These are phyloP conservation scores for Schizopygopsis pylzovi DNA, from an alignment of 2,797 vertebrate genomes.

Conservation along the genomic window DNA sequence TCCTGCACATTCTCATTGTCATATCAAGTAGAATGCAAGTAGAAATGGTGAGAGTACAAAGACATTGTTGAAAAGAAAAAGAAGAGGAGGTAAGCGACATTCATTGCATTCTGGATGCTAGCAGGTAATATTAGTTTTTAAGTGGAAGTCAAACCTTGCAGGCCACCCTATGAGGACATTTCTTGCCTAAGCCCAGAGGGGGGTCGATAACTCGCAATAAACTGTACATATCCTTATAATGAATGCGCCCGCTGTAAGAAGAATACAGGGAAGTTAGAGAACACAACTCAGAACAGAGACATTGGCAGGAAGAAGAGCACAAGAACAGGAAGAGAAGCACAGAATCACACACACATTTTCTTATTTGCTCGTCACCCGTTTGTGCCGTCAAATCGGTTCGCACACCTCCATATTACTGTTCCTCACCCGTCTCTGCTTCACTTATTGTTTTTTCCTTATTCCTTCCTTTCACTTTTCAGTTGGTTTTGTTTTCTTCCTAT, in stretches of 20 bases:
- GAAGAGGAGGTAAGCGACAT: slow-evolving; percentile 77
- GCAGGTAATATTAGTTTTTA: slow-evolving; percentile 75
- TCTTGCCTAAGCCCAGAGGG: slow-evolving; percentile 98
- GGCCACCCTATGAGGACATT: slow-evolving; percentile 99
- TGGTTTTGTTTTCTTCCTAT: neutral
- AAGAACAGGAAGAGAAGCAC: slow-evolving; percentile 59
- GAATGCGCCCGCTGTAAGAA: slow-evolving; percentile 97
- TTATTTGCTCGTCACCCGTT: slow-evolving; percentile 57
- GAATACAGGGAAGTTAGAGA: slow-evolving; percentile 87
- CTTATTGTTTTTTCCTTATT: neutral
- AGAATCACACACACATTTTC: slow-evolving; percentile 57
- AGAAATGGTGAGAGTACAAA: slow-evolving; percentile 65
- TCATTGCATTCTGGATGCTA: slow-evolving; percentile 81
- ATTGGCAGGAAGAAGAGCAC: slow-evolving; percentile 58
- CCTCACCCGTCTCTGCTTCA: neutral
- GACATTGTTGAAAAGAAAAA: slow-evolving; percentile 55
- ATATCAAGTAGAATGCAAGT: slow-evolving; percentile 69
- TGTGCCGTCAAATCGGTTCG: slow-evolving; percentile 25
- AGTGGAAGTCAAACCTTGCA: slow-evolving; percentile 94
- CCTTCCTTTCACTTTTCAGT: neutral
- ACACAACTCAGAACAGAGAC: slow-evolving; percentile 62
- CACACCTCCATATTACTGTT: neutral
- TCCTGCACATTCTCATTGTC: slow-evolving; percentile 78
- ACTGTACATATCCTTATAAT: slow-evolving; percentile 99
- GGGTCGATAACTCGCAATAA: slow-evolving; percentile 98